Base-by-base conservation (phyloP, 2,797 vertebrate genomes). In the Clarias platycephalus region DNA sequence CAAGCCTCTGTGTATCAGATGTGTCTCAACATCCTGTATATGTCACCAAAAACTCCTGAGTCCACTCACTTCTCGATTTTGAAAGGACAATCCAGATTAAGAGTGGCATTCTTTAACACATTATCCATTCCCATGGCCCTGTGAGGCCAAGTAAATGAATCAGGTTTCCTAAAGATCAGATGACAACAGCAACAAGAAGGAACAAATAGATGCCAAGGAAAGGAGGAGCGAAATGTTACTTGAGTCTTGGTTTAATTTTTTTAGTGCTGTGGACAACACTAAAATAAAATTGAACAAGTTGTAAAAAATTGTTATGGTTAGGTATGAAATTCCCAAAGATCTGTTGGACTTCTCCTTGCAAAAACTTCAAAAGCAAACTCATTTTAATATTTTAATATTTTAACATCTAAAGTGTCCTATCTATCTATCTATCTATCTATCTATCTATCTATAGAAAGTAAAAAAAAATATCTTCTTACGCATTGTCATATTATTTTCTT, bases 51-150 rank as follows among this genome's bases (percentile, higher is more conserved):
- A 85, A 80, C 64, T 28, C 49, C n/a, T 64, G 62, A 26, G 44
- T 83, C 77, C 57, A 24, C 67, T 57, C 82, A 80, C 60, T 49
- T 44, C 49, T 81, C 57, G 75, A 49, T 67, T 83, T 80, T 80
- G 58, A 76, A 78, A 68, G 86, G 83, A 89, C 76, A 87, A 89
- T 80, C 49, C 53, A 84, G 85, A 83, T 81, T 85, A 86, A 89
- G 75, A 53, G n/a, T 80, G 86, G 83, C 85, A 83, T 71, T 80
- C 84, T 87, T 89, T 63, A 86, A 87, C 87, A 88, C 82, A 63
- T 83, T 80, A 63, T 63, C 82, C 80, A 49, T 86, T 86, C 85
- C 75, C 82, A 88, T 60, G 58, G 80, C 72, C 85, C 63, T 31
- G 63, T 24, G 63, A 77, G 72, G 86, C 81, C 75, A 79, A 86